Base-by-base conservation (phyloP, 1,140 invertebrate species). In the Drosophila eugracilis region DNA sequence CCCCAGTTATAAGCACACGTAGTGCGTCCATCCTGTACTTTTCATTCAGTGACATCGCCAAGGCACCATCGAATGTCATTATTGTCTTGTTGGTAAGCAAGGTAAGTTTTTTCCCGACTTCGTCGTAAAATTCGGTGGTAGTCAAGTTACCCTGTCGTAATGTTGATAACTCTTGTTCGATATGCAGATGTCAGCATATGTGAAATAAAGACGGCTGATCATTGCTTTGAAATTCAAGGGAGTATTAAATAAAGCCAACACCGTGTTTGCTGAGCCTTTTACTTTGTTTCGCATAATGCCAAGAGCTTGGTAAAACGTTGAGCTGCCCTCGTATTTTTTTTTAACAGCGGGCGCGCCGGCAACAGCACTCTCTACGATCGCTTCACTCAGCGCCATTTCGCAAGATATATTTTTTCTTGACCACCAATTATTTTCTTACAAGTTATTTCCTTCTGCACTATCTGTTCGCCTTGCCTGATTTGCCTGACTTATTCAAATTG, bases 41-140 rank as follows among this genome's bases (percentile, higher is more conserved):
- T 39, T 67, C 57, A 41, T 58, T 63, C 7, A 79, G 49, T 15
- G 53, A 36, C 26, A 37, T 59, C 21, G 41, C 41, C 26, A 26
- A 41, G n/a, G 12, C 24, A 28, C n/a, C 28, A 5, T 57, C 34
- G 2, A 30, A 48, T 6, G 44, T 39, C 34, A 57, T 48, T 24
- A 72, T 32, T 4, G 57, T 54, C 48, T 80, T 77, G 36, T 80
- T 80, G 5, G 63, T 83, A 28, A 75, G 30, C 6, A 74, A 30
- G 44, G 50, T 71, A 2, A 74, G 34, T 39, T 84, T 72, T 42
- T 70, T 75, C n/a, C 75, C 36, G 48, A 63, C 36, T 52, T 55
- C 41, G 10, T 65, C 66, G 42, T 71, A 74, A 57, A 78, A 65
- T 19, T 65, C 5, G 0, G 42, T 28, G n/a, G n/a, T n/a, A n/a